phyloP scores from a whole-genome alignment of 2,797 vertebrate genomes.

The Smutsia temminckii region DNA sequence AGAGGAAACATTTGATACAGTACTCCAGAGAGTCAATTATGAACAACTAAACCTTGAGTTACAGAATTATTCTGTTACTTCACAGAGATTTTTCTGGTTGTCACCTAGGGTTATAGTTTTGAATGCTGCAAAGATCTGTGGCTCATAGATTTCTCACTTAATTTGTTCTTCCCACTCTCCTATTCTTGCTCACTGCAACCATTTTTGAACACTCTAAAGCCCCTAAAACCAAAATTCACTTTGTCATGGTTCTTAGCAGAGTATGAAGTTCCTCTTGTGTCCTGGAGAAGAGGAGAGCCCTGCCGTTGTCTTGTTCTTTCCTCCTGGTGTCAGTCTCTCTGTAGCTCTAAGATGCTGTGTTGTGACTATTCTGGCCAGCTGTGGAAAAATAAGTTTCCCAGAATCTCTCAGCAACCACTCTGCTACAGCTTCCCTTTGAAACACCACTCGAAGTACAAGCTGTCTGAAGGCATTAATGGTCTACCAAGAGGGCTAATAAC shows the following conservation, averaged over 20 bases:
- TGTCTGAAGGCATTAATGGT: background rate
- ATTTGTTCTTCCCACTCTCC: background rate
- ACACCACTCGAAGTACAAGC: background rate
- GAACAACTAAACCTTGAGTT: background rate
- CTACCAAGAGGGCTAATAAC: background rate
- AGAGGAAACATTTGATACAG: background rate
- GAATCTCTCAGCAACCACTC: background rate
- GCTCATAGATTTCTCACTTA: background rate
- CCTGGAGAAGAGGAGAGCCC: background rate
- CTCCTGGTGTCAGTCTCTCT: background rate
- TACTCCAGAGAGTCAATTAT: background rate
- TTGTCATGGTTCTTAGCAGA: background rate
- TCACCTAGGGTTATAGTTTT: background rate
- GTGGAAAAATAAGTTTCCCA: background rate
- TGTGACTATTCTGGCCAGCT: background rate
- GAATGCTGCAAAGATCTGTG: background rate
- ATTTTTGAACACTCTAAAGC: background rate
- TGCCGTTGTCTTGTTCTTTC: background rate
- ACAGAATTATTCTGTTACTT: background rate
- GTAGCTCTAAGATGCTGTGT: background rate
- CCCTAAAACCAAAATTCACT: background rate
- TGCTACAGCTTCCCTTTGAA: background rate
- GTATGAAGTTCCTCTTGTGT: background rate
- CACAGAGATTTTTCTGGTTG: background rate
- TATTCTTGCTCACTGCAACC: background rate